Percentiles rank a stretch among this genome's conserved stretches.
Evolutionary conservation across 2,888 invertebrate genomes (phyloP).

Genomic region (Tromatobia lineatoria): DNA sequence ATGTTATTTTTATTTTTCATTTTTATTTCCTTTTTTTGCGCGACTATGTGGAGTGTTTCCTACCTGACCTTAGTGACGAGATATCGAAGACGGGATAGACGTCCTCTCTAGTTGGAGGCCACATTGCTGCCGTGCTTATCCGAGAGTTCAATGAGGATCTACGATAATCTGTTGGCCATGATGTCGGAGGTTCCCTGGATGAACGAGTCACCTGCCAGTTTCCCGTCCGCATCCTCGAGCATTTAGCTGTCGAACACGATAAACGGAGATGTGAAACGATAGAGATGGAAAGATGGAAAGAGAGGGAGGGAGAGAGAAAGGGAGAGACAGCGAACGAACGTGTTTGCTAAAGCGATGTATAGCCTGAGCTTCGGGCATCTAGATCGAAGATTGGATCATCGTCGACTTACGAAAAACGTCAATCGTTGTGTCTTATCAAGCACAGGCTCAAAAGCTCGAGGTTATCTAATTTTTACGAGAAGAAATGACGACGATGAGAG

Average conservation of each 20-base stretch:
- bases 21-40: background rate
- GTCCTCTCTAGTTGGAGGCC: slow-evolving; percentile 29
- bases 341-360: slow-evolving; percentile 14
- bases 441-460: background rate
- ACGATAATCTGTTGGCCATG: slow-evolving; percentile 54
- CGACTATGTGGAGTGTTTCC: background rate
- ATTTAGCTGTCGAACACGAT: slow-evolving; percentile 60
- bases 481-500: background rate
- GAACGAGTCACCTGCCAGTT: slow-evolving; percentile 60
- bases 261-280: slow-evolving; percentile 26
- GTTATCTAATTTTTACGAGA: background rate
- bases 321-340: slow-evolving; percentile 3
- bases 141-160: slow-evolving; percentile 54
- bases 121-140: slow-evolving; percentile 27
- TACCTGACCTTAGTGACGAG: background rate
- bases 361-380: slow-evolving; percentile 24
- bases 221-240: slow-evolving; percentile 37
- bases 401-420: slow-evolving; percentile 27
- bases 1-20: background rate
- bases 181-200: slow-evolving; percentile 49
- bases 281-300: background rate
- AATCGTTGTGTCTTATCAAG: slow-evolving; percentile 6
- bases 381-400: slow-evolving; percentile 43
- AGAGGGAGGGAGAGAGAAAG: background rate
- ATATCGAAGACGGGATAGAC: slow-evolving; percentile 24